phyloP scores from a whole-genome alignment of 1,140 invertebrate genomes.

The Planococcus citri region DNA sequence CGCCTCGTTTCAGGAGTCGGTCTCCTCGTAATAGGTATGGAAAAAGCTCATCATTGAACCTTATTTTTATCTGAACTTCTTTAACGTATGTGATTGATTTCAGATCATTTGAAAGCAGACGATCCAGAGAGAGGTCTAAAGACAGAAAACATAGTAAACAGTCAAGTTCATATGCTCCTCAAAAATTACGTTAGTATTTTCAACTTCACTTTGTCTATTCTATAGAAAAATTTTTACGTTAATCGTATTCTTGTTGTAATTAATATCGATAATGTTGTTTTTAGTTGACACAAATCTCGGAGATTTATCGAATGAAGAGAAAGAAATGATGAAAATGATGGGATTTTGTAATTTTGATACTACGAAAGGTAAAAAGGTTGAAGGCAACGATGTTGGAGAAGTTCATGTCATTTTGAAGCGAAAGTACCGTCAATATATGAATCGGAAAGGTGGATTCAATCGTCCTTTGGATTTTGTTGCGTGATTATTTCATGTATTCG shows the following conservation, averaged over 20 bases:
- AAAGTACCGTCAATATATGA: conserved; percentile 99
- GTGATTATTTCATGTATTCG: too few species aligned
- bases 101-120: neutral
- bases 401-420: conserved; percentile 92
- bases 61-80: neutral
- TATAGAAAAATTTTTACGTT: neutral
- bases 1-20: neutral
- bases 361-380: conserved; percentile 90
- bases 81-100: too few species aligned
- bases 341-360: conserved; percentile 90
- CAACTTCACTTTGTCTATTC: neutral
- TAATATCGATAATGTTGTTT: neutral
- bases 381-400: conserved; percentile 79
- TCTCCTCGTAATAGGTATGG: neutral
- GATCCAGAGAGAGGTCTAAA: neutral
- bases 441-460: conserved; percentile 97
- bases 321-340: conserved; percentile 93
- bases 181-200: conserved; percentile 37
- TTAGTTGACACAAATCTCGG: conserved; percentile 43
- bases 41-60: neutral
- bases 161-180: conserved; percentile 39
- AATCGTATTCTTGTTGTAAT: neutral
- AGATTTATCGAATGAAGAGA: conserved; percentile 78
- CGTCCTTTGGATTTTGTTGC: conserved; percentile 91
- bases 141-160: conserved; percentile 27